Evolutionary conservation across 2,113 vertebrate species (phyloP).

Genomic region (Ictalurus punctatus): DNA sequence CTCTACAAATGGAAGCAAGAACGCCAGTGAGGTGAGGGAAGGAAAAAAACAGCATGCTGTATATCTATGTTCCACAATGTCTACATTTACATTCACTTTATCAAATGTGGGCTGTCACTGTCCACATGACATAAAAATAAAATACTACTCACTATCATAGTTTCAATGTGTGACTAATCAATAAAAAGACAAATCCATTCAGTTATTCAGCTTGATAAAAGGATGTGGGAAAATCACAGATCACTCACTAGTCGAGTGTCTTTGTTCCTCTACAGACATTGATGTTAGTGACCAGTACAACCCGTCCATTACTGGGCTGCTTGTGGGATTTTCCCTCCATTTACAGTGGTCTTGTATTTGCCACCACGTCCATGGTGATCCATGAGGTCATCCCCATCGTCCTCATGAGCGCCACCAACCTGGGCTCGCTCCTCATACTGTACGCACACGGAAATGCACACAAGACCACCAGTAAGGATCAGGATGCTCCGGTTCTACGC

Average conservation of each 20-base stretch:
- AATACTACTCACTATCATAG: not conserved
- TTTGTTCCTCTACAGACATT: slow-evolving; percentile 61
- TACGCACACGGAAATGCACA: slow-evolving; percentile 62
- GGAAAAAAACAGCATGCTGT: not conserved
- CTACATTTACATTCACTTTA: not conserved
- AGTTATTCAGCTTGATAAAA: not conserved
- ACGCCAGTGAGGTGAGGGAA: slow-evolving; percentile 71
- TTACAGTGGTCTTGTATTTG: slow-evolving; percentile 67
- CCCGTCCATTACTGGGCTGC: slow-evolving; percentile 75
- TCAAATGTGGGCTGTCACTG: not conserved
- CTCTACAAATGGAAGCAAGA: slow-evolving; percentile 65
- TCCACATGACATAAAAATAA: not conserved
- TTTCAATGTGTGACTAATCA: not conserved
- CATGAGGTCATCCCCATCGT: slow-evolving; percentile 74
- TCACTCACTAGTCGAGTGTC: not conserved
- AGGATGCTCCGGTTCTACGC: slow-evolving; percentile 55
- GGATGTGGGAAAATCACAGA: no score
- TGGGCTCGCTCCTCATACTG: slow-evolving; percentile 74
- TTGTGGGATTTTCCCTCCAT: slow-evolving; percentile 74
- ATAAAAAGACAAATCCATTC: not conserved
- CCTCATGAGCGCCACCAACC: slow-evolving; percentile 73
- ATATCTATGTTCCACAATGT: not conserved
- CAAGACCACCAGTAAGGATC: slow-evolving; percentile 7
- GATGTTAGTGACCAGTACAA: slow-evolving; percentile 77
- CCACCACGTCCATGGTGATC: slow-evolving; percentile 75